phyloP scores from a whole-genome alignment of 2,888 invertebrate species.

The Drosophila sordidula region DNA sequence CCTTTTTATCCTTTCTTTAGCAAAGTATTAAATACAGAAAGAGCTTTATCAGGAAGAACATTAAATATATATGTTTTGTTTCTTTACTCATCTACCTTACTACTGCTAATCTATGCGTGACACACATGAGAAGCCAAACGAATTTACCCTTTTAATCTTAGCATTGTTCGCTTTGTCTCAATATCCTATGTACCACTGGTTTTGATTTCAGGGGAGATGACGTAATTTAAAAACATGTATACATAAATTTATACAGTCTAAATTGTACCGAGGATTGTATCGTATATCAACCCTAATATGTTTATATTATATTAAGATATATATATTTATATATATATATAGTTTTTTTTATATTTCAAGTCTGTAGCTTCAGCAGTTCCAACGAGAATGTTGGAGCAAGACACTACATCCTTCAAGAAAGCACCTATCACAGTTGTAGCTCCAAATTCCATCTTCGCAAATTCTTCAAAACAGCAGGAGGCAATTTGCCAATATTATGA shows the following conservation, averaged over 20 bases:
- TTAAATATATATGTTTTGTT: neutral
- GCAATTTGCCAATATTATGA: constrained; percentile 21
- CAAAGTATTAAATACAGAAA: constrained; percentile 14
- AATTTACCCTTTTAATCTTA: constrained; percentile 29
- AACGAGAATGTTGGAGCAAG: constrained; percentile 42
- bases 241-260: too few species aligned
- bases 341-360: neutral
- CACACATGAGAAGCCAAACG: constrained; percentile 46
- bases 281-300: too few species aligned
- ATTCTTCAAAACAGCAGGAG: neutral
- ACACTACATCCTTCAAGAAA: constrained; percentile 21
- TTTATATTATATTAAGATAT: neutral
- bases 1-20: too few species aligned
- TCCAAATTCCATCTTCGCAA: constrained; percentile 6
- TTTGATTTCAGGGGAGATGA: constrained; percentile 25
- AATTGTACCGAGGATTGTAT: too few species aligned
- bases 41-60: constrained; percentile 30
- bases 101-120: constrained; percentile 13
- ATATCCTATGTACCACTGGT: constrained; percentile 17
- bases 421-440: constrained; percentile 19
- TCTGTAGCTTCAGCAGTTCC: constrained; percentile 7
- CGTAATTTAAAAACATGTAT: constrained; percentile 12
- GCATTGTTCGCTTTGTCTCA: constrained; percentile 2
- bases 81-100: constrained; percentile 3
- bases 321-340: too few species aligned